Base-by-base conservation (phyloP, 1,140 invertebrate species). In the Brachionus plicatilis region DNA sequence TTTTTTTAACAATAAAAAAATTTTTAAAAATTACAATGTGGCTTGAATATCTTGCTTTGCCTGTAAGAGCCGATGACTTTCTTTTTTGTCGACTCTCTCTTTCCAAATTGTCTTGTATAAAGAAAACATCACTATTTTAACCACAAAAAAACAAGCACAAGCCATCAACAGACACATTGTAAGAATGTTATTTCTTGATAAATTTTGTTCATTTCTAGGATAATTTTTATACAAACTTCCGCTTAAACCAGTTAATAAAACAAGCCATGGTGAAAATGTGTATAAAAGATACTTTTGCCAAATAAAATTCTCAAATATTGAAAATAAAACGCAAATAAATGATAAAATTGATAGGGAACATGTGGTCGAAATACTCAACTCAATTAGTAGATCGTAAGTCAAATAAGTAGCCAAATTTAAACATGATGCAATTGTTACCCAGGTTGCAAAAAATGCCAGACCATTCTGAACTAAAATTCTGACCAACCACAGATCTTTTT, bases 401-500 rank as follows among this genome's bases (percentile, higher is more conserved):
- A 88, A 65, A 33, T 86, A 86, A 11, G 87, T 78, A 12, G 86
- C 87, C 53, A 88, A 84, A 83, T 88, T 89, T 9, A 89, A 70
- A 2, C 88, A 75, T 3, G 88, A 86, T n/a, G 88, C 88, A 4
- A 89, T 85, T 7, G 86, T 86, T 5, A 86, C 85, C 88, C 88
- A 89, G 3, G 87, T 86, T 1, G 87, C 88, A 85, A 88, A 89
- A 47, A 89, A 86, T 5, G 86, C 87, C 9, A 89, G 75, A 8
- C 88, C 88, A 85, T 89, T 89, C 75, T 89, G 87, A 14, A 88
- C 86, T 12, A 89, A 66, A 17, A 88, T 82, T 17, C 87, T 84
- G 7, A 88, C 85, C n/a, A 88, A 68, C 87, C 86, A 87, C 9
- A 87, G 83, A 20, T 88, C 87, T 53, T 83, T 84, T 27, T 65